Conservation (phyloP, 2,797 vertebrate genomes). For the Xiphophorus birchmanni region DNA sequence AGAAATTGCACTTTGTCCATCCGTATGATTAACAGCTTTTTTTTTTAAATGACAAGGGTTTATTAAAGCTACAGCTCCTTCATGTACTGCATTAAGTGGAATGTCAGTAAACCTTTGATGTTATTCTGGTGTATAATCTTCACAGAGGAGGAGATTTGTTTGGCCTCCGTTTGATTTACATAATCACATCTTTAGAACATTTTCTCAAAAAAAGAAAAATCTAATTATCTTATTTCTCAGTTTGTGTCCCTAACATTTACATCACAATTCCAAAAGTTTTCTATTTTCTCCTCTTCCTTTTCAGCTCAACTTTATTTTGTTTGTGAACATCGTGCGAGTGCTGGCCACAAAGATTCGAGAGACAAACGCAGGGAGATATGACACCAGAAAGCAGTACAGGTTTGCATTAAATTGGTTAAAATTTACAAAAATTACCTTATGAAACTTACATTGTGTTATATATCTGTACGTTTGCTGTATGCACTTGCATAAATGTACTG, state of each 20-base stretch:
- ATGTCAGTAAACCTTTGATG: background rate
- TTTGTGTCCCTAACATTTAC: background rate
- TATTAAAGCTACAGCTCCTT: background rate
- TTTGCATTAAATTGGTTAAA: constrained; percentile 53
- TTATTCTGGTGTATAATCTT: background rate
- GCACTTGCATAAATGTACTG: background rate
- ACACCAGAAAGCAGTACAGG: constrained; percentile 92
- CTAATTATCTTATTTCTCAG: background rate
- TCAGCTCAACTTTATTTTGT: constrained; percentile 91
- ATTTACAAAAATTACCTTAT: background rate
- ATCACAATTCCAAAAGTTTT: background rate
- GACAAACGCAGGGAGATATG: constrained; percentile 87
- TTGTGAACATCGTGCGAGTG: constrained; percentile 90
- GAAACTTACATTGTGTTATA: background rate
- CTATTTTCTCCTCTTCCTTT: constrained; percentile 55
- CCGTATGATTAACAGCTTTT: background rate
- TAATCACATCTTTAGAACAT: background rate
- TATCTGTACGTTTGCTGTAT: background rate
- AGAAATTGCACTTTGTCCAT: background rate
- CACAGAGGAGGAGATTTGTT: background rate
- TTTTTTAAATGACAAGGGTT: background rate
- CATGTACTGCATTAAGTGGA: background rate
- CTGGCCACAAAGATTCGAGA: constrained; percentile 91
- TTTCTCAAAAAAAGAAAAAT: background rate
- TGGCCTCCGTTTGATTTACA: background rate